A percentile compares a stretch with the other conserved stretches of the same genome.
Evolutionary conservation across 1,140 invertebrate species (phyloP).

Genomic region (Cyclina sinensis): DNA sequence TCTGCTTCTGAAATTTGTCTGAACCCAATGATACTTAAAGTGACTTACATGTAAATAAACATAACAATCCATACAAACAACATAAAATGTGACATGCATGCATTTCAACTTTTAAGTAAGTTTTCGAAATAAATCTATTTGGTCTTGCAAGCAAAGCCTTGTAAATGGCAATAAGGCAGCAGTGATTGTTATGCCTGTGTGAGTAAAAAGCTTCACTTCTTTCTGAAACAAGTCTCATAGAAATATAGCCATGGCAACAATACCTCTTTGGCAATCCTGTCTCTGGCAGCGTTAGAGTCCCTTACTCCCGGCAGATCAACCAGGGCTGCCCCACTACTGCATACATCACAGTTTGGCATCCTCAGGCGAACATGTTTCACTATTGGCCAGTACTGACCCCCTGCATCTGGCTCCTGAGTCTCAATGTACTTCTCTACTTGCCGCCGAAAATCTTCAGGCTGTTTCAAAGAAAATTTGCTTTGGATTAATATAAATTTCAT

Average conservation of each 20-base stretch:
- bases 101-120: too few relatives aligned
- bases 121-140: background rate
- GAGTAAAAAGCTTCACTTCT: background rate
- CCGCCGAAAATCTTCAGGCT: conserved; percentile 71
- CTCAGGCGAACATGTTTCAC: conserved; percentile 75
- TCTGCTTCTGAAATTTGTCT: too few relatives aligned
- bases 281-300: conserved; percentile 79
- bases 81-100: too few relatives aligned
- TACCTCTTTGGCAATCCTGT: conserved; percentile 78
- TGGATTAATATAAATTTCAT: background rate
- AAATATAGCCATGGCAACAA: background rate
- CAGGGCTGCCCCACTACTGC: conserved; percentile 73
- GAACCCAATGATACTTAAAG: too few relatives aligned
- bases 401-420: conserved; percentile 68
- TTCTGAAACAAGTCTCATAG: too few relatives aligned
- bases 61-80: too few relatives aligned
- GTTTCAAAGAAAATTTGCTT: background rate
- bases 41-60: too few relatives aligned
- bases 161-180: background rate
- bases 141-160: background rate
- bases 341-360: conserved; percentile 75
- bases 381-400: conserved; percentile 79
- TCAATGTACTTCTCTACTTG: conserved; percentile 76
- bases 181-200: background rate
- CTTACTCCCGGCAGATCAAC: conserved; percentile 79